A percentile compares a stretch with the other conserved stretches of the same genome.
Conservation (phyloP, 2,113 vertebrate species). For the Percina caprodes region DNA sequence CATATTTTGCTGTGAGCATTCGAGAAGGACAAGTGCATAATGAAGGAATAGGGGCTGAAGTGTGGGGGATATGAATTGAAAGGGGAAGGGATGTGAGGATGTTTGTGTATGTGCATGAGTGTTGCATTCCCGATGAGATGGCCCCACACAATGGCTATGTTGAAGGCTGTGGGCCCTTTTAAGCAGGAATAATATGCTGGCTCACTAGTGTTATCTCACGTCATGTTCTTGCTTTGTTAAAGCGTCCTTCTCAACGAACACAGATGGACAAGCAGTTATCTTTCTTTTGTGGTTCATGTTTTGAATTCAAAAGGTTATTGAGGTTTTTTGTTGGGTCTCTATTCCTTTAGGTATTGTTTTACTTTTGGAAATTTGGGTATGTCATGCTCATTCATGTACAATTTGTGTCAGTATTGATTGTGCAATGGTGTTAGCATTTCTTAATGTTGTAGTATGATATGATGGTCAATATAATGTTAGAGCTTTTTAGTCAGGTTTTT, state of each 20-base stretch:
- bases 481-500: neutral
- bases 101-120: constrained; percentile 56
- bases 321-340: neutral
- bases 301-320: constrained; percentile 1
- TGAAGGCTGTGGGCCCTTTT: constrained; percentile 68
- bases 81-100: constrained; percentile 58
- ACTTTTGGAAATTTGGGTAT: neutral
- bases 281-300: constrained; percentile 20
- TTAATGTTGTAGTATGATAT: neutral
- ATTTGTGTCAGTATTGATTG: constrained; percentile 1
- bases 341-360: neutral
- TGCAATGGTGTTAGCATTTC: neutral
- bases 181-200: constrained; percentile 51
- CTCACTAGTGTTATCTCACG: constrained; percentile 31
- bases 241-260: constrained; percentile 8
- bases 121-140: constrained; percentile 67
- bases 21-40: constrained; percentile 68
- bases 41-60: constrained; percentile 47
- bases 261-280: constrained; percentile 23
- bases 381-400: neutral
- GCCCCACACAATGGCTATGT: constrained; percentile 59
- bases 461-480: neutral
- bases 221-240: constrained; percentile 52
- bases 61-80: constrained; percentile 60
- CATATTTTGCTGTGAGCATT: constrained; percentile 43